Evolutionary conservation across 2,113 vertebrate species (phyloP).

Genomic region (Paraplagusia blochii): DNA sequence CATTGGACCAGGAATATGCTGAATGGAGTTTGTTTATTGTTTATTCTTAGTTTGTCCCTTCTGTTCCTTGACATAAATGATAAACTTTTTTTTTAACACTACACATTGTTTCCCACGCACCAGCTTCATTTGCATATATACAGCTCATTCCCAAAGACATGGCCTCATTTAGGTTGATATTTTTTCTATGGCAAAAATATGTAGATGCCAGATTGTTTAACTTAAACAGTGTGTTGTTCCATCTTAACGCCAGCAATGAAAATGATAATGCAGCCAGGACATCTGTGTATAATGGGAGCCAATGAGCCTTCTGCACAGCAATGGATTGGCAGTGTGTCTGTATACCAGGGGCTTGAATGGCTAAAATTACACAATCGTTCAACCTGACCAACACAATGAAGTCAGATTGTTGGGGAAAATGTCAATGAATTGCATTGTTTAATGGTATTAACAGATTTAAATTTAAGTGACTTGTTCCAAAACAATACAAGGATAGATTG

Average conservation of each 20-base stretch:
- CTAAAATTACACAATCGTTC: too few species aligned
- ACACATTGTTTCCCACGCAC: too few species aligned
- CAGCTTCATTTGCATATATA: too few species aligned
- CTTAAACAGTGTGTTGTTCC: background rate
- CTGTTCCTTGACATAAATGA: background rate
- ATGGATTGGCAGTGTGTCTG: too few species aligned
- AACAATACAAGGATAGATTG: too few species aligned
- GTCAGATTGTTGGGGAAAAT: background rate
- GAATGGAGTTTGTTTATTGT: slow-evolving; percentile 15
- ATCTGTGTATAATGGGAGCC: background rate
- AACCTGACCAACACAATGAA: too few species aligned
- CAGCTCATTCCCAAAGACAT: too few species aligned
- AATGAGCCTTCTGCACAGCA: too few species aligned
- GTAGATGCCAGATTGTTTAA: background rate
- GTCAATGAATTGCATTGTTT: background rate
- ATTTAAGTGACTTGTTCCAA: too few species aligned
- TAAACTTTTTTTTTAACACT: too few species aligned
- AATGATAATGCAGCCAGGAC: background rate
- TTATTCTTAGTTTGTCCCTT: slow-evolving; percentile 12
- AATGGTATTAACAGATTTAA: slow-evolving; percentile 12
- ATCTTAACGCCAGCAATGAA: background rate
- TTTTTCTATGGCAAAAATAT: background rate
- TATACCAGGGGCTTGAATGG: too few species aligned
- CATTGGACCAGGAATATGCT: slow-evolving; percentile 29
- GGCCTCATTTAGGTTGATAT: background rate